Evolutionary conservation across 2,888 invertebrate genomes (phyloP).

Genomic region (Empis stercorea): DNA sequence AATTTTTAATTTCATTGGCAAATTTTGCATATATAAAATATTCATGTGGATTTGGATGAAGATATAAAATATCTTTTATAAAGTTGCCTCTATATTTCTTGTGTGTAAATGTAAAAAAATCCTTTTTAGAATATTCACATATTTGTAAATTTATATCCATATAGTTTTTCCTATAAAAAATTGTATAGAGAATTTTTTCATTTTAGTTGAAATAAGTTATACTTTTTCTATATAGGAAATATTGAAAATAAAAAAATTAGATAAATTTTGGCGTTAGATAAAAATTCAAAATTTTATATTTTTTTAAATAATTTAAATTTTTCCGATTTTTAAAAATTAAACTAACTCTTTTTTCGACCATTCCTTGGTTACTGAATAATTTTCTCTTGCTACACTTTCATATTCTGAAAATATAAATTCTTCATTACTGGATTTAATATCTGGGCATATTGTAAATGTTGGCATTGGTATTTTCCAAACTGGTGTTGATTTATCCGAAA

Average conservation of each 20-base stretch:
- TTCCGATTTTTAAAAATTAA: neutral
- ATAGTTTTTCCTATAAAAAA: neutral
- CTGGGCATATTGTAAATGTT: slow-evolving; percentile 12
- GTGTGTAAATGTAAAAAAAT: neutral
- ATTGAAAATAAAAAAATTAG: no score
- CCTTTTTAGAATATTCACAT: neutral
- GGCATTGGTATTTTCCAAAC: slow-evolving; percentile 13
- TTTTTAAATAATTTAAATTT: neutral
- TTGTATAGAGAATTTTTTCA: no score
- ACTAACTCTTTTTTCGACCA: neutral
- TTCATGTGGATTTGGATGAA: neutral
- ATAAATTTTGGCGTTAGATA: no score
- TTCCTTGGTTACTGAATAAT: neutral
- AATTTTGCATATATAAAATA: neutral
- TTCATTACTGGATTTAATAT: slow-evolving; percentile 6
- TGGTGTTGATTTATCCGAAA: slow-evolving; percentile 47
- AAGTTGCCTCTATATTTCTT: slow-evolving; percentile 1
- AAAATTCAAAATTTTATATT: no score
- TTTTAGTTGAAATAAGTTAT: no score
- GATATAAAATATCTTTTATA: neutral
- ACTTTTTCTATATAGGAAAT: no score
- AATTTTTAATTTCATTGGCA: neutral
- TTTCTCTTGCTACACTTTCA: neutral
- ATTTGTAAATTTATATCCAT: neutral
- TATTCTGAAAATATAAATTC: no score